A percentile compares a stretch with the other conserved stretches of the same genome.
Evolutionary conservation across 2,797 vertebrate genomes (phyloP).

Genomic region (Phoeniculus purpureus): DNA sequence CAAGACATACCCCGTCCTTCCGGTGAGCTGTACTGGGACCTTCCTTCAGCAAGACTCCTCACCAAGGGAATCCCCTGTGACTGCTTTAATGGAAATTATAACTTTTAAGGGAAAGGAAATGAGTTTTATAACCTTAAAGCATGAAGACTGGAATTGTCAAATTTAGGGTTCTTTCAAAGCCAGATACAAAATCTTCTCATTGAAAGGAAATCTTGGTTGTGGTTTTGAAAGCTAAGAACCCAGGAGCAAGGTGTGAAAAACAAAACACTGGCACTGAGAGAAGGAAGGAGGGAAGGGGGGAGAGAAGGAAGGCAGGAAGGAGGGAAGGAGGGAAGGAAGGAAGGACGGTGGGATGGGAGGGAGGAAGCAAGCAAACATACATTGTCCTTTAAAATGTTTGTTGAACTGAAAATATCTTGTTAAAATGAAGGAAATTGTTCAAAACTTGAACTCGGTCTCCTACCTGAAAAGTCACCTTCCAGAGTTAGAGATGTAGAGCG

Average conservation of each 20-base stretch:
- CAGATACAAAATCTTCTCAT: neutral
- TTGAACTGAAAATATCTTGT: neutral
- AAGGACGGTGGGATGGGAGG: no score
- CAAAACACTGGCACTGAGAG: neutral
- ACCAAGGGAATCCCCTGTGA: neutral
- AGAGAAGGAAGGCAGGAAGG: no score
- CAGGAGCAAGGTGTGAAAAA: neutral
- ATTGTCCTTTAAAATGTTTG: neutral
- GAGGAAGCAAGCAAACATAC: neutral
- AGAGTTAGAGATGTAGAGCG: neutral
- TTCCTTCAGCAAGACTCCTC: neutral
- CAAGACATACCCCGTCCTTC: constrained; percentile 78
- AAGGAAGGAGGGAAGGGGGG: neutral
- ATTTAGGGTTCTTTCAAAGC: neutral
- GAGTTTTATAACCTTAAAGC: neutral
- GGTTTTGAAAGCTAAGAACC: neutral
- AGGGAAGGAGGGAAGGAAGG: no score
- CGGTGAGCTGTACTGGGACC: constrained; percentile 71
- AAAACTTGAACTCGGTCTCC: neutral
- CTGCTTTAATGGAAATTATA: neutral
- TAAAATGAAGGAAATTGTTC: neutral
- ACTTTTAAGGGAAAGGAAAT: neutral
- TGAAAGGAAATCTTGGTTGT: neutral
- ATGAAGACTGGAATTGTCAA: neutral
- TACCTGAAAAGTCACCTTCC: neutral